Evolutionary conservation across 2,113 vertebrate genomes (phyloP).

Genomic region (Melospiza melodia): DNA sequence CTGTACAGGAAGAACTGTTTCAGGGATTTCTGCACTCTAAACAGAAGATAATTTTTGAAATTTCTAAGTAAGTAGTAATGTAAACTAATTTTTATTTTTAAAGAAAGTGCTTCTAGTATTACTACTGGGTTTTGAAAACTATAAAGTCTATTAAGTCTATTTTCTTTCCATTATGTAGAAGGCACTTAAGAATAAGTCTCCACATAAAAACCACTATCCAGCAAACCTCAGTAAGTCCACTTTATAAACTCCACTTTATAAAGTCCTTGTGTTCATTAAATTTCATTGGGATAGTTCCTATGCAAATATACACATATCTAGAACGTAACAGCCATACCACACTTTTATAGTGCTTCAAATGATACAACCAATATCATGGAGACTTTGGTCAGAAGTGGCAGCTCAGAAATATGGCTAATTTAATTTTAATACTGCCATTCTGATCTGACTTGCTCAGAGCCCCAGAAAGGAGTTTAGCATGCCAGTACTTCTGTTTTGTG

Average conservation of each 20-base stretch:
- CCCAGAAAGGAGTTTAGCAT: not conserved
- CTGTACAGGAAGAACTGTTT: not conserved
- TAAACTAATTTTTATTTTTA: not conserved
- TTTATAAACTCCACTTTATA: too few species aligned
- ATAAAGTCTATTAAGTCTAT: not conserved
- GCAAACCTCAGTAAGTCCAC: not conserved
- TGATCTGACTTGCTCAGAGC: not conserved
- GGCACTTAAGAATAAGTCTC: not conserved
- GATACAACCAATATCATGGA: not conserved
- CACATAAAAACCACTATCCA: not conserved
- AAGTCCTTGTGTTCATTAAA: not conserved
- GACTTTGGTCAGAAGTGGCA: not conserved
- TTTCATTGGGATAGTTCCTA: not conserved
- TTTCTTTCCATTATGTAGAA: not conserved
- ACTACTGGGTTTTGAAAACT: not conserved
- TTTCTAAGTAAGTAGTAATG: not conserved
- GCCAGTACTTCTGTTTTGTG: accelerated
- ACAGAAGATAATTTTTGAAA: not conserved
- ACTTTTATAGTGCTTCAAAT: not conserved
- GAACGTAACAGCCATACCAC: not conserved
- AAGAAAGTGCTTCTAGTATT: not conserved
- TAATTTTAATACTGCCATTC: not conserved
- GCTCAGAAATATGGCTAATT: not conserved
- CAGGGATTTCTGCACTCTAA: not conserved
- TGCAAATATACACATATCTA: not conserved